phyloP scores from a whole-genome alignment of 2,888 invertebrate genomes.

The Microplitis manilae region DNA sequence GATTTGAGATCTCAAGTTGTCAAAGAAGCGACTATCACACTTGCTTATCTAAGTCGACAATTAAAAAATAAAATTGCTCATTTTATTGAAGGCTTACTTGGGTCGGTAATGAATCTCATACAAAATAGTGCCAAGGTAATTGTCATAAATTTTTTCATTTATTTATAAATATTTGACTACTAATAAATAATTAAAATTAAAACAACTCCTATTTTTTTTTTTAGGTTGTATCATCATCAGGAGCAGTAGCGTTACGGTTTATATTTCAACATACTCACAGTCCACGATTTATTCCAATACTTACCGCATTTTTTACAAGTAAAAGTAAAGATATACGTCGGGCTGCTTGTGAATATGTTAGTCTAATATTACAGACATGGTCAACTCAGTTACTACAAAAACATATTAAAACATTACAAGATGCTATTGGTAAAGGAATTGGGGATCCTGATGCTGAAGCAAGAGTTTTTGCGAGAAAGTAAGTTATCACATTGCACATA shows the following conservation, averaged over 20 bases:
- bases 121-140: slow-evolving; percentile 94
- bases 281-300: slow-evolving; percentile 84
- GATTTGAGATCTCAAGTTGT: slow-evolving; percentile 95
- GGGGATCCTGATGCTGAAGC: slow-evolving; percentile 95
- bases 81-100: slow-evolving; percentile 87
- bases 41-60: slow-evolving; percentile 91
- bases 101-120: slow-evolving; percentile 89
- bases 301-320: slow-evolving; percentile 83
- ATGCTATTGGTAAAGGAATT: slow-evolving; percentile 89
- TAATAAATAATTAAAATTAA: neutral
- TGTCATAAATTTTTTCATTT: neutral
- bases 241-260: slow-evolving; percentile 88
- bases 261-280: slow-evolving; percentile 89
- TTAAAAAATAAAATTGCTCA: slow-evolving; percentile 88
- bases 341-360: slow-evolving; percentile 85
- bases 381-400: slow-evolving; percentile 86
- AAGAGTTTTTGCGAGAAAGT: slow-evolving; percentile 87
- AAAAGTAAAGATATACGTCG: slow-evolving; percentile 94
- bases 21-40: slow-evolving; percentile 94
- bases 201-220: slow-evolving; percentile 19
- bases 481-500: slow-evolving; percentile 56
- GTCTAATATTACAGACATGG: slow-evolving; percentile 89
- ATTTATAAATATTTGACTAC: neutral
- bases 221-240: slow-evolving; percentile 90
- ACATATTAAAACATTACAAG: slow-evolving; percentile 83